These are phyloP conservation scores for Quadroppia sp. DNA, from an alignment of 2,888 invertebrate species.

Conservation along the genomic window DNA sequence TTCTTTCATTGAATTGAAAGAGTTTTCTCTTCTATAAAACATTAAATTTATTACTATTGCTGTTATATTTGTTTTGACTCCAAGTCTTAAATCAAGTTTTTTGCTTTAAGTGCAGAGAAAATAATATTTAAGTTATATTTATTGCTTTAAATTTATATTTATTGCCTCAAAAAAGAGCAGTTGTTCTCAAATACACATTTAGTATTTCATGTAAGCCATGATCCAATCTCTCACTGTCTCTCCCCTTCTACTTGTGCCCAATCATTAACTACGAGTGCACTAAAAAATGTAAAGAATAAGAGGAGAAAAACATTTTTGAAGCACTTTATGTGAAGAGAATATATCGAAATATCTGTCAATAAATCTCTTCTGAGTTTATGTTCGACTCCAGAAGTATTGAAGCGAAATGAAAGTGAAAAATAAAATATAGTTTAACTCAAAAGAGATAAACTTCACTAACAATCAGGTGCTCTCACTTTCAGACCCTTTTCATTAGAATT, in stretches of 20 bases:
- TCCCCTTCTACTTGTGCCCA: background rate
- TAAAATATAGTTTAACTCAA: too few species aligned
- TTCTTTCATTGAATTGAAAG: background rate
- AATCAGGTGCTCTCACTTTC: too few species aligned
- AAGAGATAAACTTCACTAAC: too few species aligned
- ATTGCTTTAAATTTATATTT: background rate
- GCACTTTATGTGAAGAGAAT: too few species aligned
- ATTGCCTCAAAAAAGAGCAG: background rate
- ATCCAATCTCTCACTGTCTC: background rate
- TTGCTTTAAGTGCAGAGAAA: background rate
- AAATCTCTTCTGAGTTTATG: background rate
- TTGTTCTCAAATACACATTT: background rate
- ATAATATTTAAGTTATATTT: background rate
- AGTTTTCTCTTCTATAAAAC: background rate
- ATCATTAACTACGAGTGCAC: background rate
- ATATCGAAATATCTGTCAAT: background rate
- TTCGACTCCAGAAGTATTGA: too few species aligned
- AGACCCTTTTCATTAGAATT: too few species aligned
- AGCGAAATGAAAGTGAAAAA: too few species aligned
- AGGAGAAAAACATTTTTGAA: too few species aligned
- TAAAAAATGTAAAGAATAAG: background rate
- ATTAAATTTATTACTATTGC: constrained; percentile 1
- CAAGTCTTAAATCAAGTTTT: background rate
- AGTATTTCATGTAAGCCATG: background rate
- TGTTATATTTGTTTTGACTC: background rate